Conservation (phyloP, 1,140 invertebrate genomes). For the Zaprionus camerounensis region DNA sequence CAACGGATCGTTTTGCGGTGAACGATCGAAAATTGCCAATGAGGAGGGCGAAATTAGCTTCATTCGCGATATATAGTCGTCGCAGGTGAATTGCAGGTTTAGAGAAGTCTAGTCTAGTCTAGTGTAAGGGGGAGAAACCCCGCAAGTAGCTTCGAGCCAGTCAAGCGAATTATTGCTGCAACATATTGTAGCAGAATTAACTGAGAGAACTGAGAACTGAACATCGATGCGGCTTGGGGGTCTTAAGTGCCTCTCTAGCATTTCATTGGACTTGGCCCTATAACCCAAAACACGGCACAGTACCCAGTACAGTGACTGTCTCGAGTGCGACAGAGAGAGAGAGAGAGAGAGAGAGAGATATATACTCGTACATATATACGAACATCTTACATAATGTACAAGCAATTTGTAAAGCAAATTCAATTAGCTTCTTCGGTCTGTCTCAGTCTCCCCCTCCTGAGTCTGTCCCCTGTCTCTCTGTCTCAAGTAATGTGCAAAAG, state of each 20-base stretch:
- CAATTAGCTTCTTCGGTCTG: slow-evolving; percentile 37
- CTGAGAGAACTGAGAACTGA: slow-evolving; percentile 21
- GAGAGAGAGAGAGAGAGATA: too few species aligned
- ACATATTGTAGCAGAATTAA: slow-evolving; percentile 45
- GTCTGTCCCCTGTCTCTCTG: neutral
- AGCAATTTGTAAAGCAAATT: slow-evolving; percentile 50
- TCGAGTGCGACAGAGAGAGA: neutral
- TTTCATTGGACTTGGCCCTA: slow-evolving; percentile 57
- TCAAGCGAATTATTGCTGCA: slow-evolving; percentile 54
- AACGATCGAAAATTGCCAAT: slow-evolving; percentile 1
- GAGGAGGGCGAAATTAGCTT: neutral
- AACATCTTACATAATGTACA: slow-evolving; percentile 33
- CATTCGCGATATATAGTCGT: slow-evolving; percentile 23
- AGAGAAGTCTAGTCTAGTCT: too few species aligned
- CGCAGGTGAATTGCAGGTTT: neutral
- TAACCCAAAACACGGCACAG: slow-evolving; percentile 42
- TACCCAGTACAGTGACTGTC: neutral
- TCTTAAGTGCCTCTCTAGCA: slow-evolving; percentile 40
- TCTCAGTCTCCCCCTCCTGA: neutral
- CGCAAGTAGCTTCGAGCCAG: slow-evolving; percentile 40
- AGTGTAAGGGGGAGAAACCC: slow-evolving; percentile 28
- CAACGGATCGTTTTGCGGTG: neutral
- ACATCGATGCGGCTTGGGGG: slow-evolving; percentile 29
- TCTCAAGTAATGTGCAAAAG: slow-evolving; percentile 49
- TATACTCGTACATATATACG: neutral